Evolutionary conservation across 2,888 invertebrate genomes (phyloP), one percentile per base, ranked within the genome.

Genomic region (Melikaiella ostensackeni): DNA sequence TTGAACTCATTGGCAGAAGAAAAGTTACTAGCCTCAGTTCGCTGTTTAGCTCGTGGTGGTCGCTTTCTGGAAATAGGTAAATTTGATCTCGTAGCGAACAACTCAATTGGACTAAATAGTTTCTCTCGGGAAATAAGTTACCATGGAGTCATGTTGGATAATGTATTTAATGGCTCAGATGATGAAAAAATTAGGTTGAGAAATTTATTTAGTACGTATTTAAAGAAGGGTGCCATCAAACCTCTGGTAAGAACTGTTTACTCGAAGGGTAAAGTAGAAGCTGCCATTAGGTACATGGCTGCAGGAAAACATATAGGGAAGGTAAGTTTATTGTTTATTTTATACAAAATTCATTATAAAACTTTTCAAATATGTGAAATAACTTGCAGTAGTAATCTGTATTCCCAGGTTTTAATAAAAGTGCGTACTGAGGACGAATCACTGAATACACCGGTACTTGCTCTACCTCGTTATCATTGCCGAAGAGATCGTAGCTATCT

Each of bases 1-100:
- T 93, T 99, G 9, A 99, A 99, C 76, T 99, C 19, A 92, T 98
- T 99, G 61, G 95, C 98, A 0, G 98, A 97, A 87, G 98, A 99
- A 63, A 98, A 98, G 91, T 93, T 98, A 0, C 93, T 94, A 86
- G 96, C 95, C 0, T 95, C 95, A 0, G 89, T 95, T 0, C 92
- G 94, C 3, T 95, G 95, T 83, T 89, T 95, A 11, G 94, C 93
- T 0, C 84, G 84, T 1, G 92, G 93, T 0, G 95, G 97, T 13
- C 92, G 95, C 77, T 97, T 97, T 91, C 90, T 97, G 74, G 97
- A 97, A 92, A 97, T 98, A 80, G 97, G 97, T 62, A 97, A 97
- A 91, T 96, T 95, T 86, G 97, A 98, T 91, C 92, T 97, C 4
- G 93, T 94, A 0, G 93, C 92, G 76, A 95, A 97, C 88, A 95